phyloP scores from a whole-genome alignment of 1,140 invertebrate genomes.

The Drosophila nigrodunni region DNA sequence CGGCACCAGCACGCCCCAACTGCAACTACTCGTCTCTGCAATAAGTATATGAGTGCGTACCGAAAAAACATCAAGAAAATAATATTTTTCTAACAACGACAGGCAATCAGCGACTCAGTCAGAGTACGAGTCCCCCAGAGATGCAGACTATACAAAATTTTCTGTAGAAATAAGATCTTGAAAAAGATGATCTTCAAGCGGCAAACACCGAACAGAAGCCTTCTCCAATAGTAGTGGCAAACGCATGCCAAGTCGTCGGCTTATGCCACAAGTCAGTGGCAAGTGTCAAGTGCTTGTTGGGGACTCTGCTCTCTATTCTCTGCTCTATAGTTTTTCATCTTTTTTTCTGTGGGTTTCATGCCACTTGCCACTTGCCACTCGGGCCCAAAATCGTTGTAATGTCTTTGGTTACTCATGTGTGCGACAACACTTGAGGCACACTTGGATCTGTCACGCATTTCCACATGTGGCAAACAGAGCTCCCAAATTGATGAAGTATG shows the following conservation, averaged over 20 bases:
- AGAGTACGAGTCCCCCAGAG: constrained; percentile 17
- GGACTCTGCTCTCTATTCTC: constrained; percentile 7
- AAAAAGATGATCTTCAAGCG: constrained; percentile 65
- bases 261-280: constrained; percentile 78
- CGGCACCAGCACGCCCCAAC: constrained; percentile 47
- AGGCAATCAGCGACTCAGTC: constrained; percentile 65
- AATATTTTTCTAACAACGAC: constrained; percentile 82
- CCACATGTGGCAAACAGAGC: constrained; percentile 34
- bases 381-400: constrained; percentile 64
- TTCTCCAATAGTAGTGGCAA: constrained; percentile 37
- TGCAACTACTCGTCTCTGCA: constrained; percentile 49
- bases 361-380: constrained; percentile 63
- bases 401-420: constrained; percentile 54
- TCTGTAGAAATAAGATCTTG: constrained; percentile 72
- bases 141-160: constrained; percentile 51
- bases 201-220: constrained; percentile 48
- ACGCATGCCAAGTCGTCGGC: constrained; percentile 51
- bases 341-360: constrained; percentile 52
- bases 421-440: constrained; percentile 77
- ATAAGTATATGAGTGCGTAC: constrained; percentile 20
- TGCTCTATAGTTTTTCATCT: constrained; percentile 17
- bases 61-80: constrained; percentile 66
- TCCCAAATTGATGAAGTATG: constrained; percentile 52
- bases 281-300: constrained; percentile 73
- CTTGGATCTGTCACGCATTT: constrained; percentile 58